These are phyloP conservation scores for Lasius platythorax DNA, from an alignment of 2,888 invertebrate genomes.

Conservation along the genomic window DNA sequence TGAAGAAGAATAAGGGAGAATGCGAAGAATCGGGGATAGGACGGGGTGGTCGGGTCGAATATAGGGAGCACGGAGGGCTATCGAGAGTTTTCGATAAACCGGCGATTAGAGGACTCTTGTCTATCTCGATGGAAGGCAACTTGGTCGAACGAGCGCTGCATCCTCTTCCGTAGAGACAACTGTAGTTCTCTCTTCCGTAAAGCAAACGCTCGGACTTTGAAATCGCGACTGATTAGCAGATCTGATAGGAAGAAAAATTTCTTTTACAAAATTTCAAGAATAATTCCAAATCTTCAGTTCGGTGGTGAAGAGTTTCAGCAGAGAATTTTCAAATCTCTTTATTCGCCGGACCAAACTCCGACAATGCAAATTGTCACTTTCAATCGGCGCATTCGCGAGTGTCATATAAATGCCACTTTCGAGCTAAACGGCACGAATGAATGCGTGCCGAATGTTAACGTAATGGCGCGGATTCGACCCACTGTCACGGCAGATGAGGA, in stretches of 20 bases:
- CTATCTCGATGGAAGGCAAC: slow-evolving; percentile 56
- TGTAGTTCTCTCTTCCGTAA: neutral
- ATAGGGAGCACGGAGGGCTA: slow-evolving; percentile 62
- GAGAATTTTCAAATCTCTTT: neutral
- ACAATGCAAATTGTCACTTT: neutral
- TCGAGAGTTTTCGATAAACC: slow-evolving; percentile 79
- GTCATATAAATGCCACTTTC: slow-evolving; percentile 61
- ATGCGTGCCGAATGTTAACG: slow-evolving; percentile 47
- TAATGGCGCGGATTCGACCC: slow-evolving; percentile 49
- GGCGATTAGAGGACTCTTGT: slow-evolving; percentile 81
- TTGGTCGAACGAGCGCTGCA: neutral
- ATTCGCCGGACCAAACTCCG: neutral
- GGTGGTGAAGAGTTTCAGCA: neutral
- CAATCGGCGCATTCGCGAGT: slow-evolving; percentile 40
- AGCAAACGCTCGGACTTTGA: neutral
- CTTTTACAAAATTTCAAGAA: neutral
- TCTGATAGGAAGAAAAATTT: neutral
- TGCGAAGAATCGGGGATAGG: slow-evolving; percentile 51
- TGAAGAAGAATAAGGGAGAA: slow-evolving; percentile 66
- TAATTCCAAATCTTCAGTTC: neutral
- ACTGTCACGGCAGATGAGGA: slow-evolving; percentile 43
- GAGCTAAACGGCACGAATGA: slow-evolving; percentile 21
- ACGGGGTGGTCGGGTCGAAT: slow-evolving; percentile 41
- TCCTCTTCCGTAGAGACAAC: neutral
- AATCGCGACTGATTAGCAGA: neutral